phyloP scores from a whole-genome alignment of 2,113 vertebrate species.

The Oenanthe oenanthe region DNA sequence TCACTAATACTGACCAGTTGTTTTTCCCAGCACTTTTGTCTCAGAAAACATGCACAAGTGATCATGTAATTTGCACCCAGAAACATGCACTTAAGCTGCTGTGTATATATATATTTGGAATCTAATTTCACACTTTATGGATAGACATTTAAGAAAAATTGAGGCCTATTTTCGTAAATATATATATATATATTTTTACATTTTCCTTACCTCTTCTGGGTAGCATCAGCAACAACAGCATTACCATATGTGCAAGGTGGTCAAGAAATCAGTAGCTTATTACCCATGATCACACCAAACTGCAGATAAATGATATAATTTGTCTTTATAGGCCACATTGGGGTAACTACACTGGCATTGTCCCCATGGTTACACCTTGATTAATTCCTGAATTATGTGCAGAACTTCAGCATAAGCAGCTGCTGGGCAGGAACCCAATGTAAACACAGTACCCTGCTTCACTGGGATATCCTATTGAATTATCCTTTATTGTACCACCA shows the following conservation, averaged over 20 bases:
- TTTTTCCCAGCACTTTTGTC: background rate
- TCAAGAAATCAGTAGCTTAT: background rate
- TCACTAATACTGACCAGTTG: background rate
- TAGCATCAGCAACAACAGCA: background rate
- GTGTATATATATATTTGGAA: background rate
- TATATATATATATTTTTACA: background rate
- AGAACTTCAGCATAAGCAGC: background rate
- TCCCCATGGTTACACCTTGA: conserved; percentile 37
- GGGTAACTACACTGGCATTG: background rate
- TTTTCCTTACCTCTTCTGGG: background rate
- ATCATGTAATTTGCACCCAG: background rate
- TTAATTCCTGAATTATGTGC: conserved; percentile 17
- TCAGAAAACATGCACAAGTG: background rate
- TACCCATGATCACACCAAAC: background rate
- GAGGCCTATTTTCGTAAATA: background rate
- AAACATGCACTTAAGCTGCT: background rate
- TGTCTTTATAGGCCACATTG: background rate
- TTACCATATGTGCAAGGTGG: background rate
- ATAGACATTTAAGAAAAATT: background rate
- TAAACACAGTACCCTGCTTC: conserved; percentile 38
- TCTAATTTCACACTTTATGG: background rate
- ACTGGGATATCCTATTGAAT: conserved; percentile 33
- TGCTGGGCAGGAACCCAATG: conserved; percentile 22
- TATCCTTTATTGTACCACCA: conserved; percentile 12
- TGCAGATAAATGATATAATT: background rate